Percentiles rank a stretch among this genome's conserved stretches.
Conservation (phyloP, 2,113 vertebrate species). For the Sarotherodon lohbergeri region DNA sequence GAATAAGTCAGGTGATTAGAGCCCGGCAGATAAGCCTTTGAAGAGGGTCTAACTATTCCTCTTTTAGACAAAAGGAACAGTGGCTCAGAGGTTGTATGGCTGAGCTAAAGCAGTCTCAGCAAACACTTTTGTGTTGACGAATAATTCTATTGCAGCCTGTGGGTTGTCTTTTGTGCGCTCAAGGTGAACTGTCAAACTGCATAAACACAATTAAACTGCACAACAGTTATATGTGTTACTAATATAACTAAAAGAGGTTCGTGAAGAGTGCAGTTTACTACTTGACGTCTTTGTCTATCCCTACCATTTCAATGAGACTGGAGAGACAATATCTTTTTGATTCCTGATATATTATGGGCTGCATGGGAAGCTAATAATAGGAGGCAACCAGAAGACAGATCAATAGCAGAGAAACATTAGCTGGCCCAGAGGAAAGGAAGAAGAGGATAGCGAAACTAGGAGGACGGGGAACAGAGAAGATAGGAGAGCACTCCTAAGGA, state of each 20-base stretch:
- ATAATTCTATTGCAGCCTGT: not conserved
- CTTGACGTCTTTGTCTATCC: not conserved
- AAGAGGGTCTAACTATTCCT: not conserved
- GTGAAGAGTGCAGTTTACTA: not conserved
- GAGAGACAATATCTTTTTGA: slow-evolving; percentile 5
- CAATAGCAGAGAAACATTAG: slow-evolving; percentile 68
- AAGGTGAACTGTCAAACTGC: not conserved
- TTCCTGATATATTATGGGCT: slow-evolving; percentile 29
- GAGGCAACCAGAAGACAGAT: slow-evolving; percentile 54
- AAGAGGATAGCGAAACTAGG: not conserved
- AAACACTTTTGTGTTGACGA: not conserved
- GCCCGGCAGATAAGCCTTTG: not conserved
- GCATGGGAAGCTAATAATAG: slow-evolving; percentile 56
- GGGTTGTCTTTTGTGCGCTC: not conserved
- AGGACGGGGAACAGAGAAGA: not conserved
- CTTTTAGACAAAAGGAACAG: not conserved
- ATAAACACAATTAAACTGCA: not conserved
- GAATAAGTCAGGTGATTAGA: not conserved
- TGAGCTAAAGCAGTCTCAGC: not conserved
- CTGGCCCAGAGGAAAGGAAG: slow-evolving; percentile 28
- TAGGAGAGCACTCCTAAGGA: not conserved
- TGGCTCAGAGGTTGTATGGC: not conserved
- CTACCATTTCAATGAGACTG: not conserved
- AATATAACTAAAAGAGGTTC: not conserved
- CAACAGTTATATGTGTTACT: not conserved